Evolutionary conservation across 2,888 invertebrate genomes (phyloP).

Genomic region (Caenorhabditis sulstoni): DNA sequence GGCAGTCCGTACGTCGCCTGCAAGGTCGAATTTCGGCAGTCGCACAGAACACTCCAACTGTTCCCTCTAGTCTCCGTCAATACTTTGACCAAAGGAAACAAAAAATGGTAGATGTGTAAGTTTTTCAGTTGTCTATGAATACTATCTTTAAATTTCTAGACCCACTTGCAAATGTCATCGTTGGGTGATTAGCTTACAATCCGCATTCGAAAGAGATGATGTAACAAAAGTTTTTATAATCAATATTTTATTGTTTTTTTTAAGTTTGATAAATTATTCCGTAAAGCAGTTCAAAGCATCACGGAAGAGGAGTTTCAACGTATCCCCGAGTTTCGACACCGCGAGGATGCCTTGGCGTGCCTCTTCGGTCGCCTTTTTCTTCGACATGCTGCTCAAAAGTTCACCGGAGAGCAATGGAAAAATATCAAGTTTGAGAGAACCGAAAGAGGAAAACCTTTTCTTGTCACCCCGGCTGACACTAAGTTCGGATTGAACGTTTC

Average conservation of each 20-base stretch:
- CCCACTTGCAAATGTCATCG: slow-evolving; percentile 71
- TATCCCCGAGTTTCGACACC: slow-evolving; percentile 73
- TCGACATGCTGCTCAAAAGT: slow-evolving; percentile 74
- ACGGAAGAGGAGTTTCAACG: slow-evolving; percentile 76
- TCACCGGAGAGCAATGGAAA: slow-evolving; percentile 75
- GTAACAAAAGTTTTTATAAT: slow-evolving; percentile 47
- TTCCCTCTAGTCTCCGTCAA: no score
- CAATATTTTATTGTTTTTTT: slow-evolving; percentile 4
- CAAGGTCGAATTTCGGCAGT: slow-evolving; percentile 24
- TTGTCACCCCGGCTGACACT: slow-evolving; percentile 70
- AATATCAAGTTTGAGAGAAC: slow-evolving; percentile 78
- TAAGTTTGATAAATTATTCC: slow-evolving; percentile 75
- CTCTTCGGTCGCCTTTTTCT: slow-evolving; percentile 78
- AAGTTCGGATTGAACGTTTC: slow-evolving; percentile 79
- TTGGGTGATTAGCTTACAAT: slow-evolving; percentile 77
- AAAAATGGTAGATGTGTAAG: slow-evolving; percentile 29
- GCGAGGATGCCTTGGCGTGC: slow-evolving; percentile 77
- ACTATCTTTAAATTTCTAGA: slow-evolving; percentile 12
- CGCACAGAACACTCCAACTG: no score
- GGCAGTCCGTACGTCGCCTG: neutral
- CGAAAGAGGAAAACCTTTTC: slow-evolving; percentile 79
- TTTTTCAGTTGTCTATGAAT: neutral
- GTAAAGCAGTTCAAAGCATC: slow-evolving; percentile 78
- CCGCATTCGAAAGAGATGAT: slow-evolving; percentile 73
- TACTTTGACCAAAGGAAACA: neutral